Evolutionary conservation across 2,113 vertebrate species (phyloP), one percentile per base, ranked within the genome.

Genomic region (Cygnus atratus): DNA sequence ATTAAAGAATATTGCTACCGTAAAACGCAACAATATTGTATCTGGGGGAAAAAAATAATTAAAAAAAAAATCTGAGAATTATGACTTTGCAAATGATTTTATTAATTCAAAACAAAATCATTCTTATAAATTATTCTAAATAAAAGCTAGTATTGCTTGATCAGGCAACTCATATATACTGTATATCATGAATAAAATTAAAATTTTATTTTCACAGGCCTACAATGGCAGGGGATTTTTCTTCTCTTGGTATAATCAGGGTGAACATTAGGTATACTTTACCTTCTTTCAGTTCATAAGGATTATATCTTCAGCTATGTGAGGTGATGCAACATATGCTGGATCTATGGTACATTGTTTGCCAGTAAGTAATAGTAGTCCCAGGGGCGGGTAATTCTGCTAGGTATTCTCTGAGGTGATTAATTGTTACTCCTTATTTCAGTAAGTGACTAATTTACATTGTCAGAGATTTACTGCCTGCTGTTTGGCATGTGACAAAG

Each of bases 351-450:
- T 41, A 67, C 43, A 31, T 6, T 63, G 58, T 75, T 72, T 95
- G 59, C 93, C 4, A 4, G 90, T 88, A 83, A 94, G 81, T 73
- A 93, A 82, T 86, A 71, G 37, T 77, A 74, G 72, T 94, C 52
- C 2, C 87, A 92, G 44, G 75, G 79, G 91, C 41, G 74, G 62
- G 57, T 94, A 90, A 92, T 90, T 93, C 91, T 96, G 92, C 57
- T 87, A 96, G 67, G 50, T 94, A 73, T 94, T 94, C 87, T 92
- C 85, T 63, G 74, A 94, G 31, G 77, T 91, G 92, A 96, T 97
- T 95, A 96, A 97, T 97, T n/a, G 33, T 93, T 93, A 62, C 88
- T 79, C 43, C 62, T 97, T 96, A 96, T 97, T 97, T 98, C 96
- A 93, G 88, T 95, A 93, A 95, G 75, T 92, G 78, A 96, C 89